These are phyloP conservation scores for Bostrychus sinensis DNA, from an alignment of 2,113 vertebrate species.

Conservation along the genomic window DNA sequence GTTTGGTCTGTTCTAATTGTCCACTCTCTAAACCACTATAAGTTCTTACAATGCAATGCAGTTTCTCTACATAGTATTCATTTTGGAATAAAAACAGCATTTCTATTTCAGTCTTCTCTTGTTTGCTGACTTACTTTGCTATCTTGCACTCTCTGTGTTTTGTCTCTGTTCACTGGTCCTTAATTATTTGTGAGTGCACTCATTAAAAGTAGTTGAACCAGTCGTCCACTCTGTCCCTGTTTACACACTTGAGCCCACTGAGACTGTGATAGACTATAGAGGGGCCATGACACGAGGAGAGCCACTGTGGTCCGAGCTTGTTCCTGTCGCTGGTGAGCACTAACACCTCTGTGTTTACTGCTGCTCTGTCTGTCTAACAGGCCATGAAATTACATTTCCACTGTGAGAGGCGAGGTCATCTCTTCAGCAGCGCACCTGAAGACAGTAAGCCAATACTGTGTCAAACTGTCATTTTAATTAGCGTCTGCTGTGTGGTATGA, in stretches of 20 bases:
- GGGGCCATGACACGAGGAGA: slow-evolving; percentile 6
- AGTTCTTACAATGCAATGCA: no score
- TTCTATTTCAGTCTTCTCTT: neutral
- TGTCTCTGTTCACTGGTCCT: neutral
- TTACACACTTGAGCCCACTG: slow-evolving; percentile 45
- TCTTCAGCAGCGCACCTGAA: slow-evolving; percentile 47
- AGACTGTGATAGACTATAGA: slow-evolving; percentile 12
- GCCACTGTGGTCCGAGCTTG: slow-evolving; percentile 22
- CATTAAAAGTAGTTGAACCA: slow-evolving; percentile 43
- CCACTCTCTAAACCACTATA: no score
- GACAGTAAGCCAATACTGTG: slow-evolving; percentile 59
- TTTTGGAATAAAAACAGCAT: no score
- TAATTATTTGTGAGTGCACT: slow-evolving; percentile 43
- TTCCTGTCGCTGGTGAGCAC: slow-evolving; percentile 31
- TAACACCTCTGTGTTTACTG: slow-evolving; percentile 60
- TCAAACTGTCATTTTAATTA: slow-evolving; percentile 71
- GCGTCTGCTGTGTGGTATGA: slow-evolving; percentile 37
- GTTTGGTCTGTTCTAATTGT: no score
- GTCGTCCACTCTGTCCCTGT: slow-evolving; percentile 47
- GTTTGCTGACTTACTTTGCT: neutral
- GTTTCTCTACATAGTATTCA: no score
- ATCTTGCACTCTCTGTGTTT: no score
- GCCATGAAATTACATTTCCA: slow-evolving; percentile 78
- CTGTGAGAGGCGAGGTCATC: slow-evolving; percentile 54
- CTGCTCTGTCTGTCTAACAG: slow-evolving; percentile 66